Percentiles rank a stretch among this genome's conserved stretches.
phyloP scores from a whole-genome alignment of 2,797 vertebrate species.

The Tarsius wallacei region DNA sequence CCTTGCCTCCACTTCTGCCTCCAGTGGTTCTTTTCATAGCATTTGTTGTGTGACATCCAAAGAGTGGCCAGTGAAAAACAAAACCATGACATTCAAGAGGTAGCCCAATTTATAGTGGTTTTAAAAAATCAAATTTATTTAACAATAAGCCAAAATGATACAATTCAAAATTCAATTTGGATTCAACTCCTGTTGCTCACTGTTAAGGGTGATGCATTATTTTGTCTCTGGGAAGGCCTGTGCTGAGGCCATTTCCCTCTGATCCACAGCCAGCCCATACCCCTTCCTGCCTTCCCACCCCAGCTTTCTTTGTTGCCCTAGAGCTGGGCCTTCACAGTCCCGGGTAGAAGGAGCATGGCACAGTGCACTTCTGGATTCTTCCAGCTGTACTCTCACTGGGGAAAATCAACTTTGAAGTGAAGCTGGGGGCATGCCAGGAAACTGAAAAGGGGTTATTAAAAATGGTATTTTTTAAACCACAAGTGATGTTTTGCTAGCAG shows the following conservation, averaged over 20 bases:
- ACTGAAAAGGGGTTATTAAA: conserved; percentile 77
- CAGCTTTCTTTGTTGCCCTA: conserved; percentile 39
- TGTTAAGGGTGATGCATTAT: conserved; percentile 36
- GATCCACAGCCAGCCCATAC: neutral
- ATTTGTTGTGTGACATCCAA: conserved; percentile 55
- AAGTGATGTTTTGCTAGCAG: conserved; percentile 77
- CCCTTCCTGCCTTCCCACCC: neutral
- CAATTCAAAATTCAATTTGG: conserved; percentile 68
- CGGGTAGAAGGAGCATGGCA: conserved; percentile 54
- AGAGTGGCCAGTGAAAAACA: conserved; percentile 1
- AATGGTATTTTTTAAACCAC: conserved; percentile 75
- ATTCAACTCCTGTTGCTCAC: conserved; percentile 62
- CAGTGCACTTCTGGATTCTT: conserved; percentile 77
- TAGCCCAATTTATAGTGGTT: conserved; percentile 49
- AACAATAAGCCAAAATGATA: conserved; percentile 77
- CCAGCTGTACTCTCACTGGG: conserved; percentile 78
- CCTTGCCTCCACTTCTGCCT: neutral
- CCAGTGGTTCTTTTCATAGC: conserved; percentile 44
- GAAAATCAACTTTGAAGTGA: conserved; percentile 85
- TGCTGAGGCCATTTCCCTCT: conserved; percentile 27
- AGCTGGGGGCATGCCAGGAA: conserved; percentile 75
- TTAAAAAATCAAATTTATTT: conserved; percentile 63
- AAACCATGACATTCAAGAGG: conserved; percentile 30
- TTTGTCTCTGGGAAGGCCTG: conserved; percentile 69
- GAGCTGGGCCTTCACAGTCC: conserved; percentile 55